phyloP scores from a whole-genome alignment of 1,140 invertebrate species.

The Rhizoglyphus robini region DNA sequence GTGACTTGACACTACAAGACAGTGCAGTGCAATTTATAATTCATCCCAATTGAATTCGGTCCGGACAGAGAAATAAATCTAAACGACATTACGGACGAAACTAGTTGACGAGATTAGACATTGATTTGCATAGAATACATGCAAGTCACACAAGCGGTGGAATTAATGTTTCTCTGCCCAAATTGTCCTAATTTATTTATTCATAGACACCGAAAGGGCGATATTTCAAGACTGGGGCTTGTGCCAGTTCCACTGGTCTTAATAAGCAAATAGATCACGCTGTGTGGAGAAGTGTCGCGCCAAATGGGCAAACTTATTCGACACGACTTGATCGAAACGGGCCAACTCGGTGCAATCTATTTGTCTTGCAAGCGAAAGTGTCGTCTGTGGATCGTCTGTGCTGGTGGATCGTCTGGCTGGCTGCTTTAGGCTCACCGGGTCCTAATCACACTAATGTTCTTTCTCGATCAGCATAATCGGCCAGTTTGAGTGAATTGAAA shows the following conservation, averaged over 20 bases:
- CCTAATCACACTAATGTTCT: conserved; percentile 12
- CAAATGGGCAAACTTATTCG: too few relatives aligned
- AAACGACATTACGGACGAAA: too few relatives aligned
- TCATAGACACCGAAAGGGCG: not conserved
- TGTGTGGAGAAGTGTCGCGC: not conserved
- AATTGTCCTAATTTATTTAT: conserved; percentile 13
- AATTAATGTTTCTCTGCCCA: conserved; percentile 2
- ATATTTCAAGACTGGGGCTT: not conserved
- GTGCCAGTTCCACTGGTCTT: too few relatives aligned
- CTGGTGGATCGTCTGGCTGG: too few relatives aligned
- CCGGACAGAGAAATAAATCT: too few relatives aligned
- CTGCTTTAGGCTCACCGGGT: too few relatives aligned
- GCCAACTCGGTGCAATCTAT: not conserved
- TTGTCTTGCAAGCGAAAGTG: too few relatives aligned
- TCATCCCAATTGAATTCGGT: too few relatives aligned
- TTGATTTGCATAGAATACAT: conserved; percentile 5
- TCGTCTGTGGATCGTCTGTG: too few relatives aligned
- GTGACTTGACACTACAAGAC: too few relatives aligned
- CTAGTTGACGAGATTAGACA: too few relatives aligned
- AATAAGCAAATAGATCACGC: not conserved
- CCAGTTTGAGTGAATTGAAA: not conserved
- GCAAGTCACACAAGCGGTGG: not conserved
- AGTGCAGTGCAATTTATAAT: too few relatives aligned
- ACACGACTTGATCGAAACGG: not conserved
- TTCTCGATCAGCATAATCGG: not conserved